Base-by-base conservation (phyloP, 1,140 invertebrate genomes). In the Acyrthosiphon pisum region DNA sequence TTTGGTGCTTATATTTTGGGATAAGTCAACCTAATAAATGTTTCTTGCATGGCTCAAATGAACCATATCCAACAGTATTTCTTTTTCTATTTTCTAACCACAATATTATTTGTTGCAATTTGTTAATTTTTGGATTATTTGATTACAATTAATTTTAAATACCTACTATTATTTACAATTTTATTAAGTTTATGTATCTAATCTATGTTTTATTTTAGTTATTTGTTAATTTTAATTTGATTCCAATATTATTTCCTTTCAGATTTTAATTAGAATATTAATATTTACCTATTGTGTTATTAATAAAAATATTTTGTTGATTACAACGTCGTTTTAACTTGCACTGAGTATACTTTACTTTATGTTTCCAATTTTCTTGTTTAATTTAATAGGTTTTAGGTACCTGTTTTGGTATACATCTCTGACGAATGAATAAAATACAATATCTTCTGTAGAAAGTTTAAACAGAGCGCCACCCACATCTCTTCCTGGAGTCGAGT, bases 61-160 rank as follows among this genome's bases (percentile, higher is more conserved):
- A 81, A 92, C n/a, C 68, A 92, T 92, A 81, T 92, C 76, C 60
- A 92, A 92, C 60, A 92, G 90, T 92, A 83, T 92, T 92, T 92
- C 7, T 81, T 50, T 92, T 81, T 90, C 44, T 83, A 50, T 50
- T 92, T 81, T 90, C 44, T 83, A 50, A 92, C 35, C 11, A 92
- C 60, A 46, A 76, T 91, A 91, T 83, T 90, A 56, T 90, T 90
- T 90, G 89, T 90, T 90, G 37, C 53, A 60, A 90, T 68, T 90
- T 68, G 89, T 90, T 90, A 68, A 90, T 68, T 90, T 68, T 90
- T 68, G 53, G 37, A 68, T 90, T 44, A 90, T 90, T 89, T 89
- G 46, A 91, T 46, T 76, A 91, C 41, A 68, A 76, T 76, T 91
- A 68, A 68, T 81, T 76, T 81, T 91, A 44, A 56, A 41, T 90